Percentiles rank a stretch among this genome's conserved stretches.
phyloP scores from a whole-genome alignment of 1,140 invertebrate species.

The Archegozetes longisetosus region DNA sequence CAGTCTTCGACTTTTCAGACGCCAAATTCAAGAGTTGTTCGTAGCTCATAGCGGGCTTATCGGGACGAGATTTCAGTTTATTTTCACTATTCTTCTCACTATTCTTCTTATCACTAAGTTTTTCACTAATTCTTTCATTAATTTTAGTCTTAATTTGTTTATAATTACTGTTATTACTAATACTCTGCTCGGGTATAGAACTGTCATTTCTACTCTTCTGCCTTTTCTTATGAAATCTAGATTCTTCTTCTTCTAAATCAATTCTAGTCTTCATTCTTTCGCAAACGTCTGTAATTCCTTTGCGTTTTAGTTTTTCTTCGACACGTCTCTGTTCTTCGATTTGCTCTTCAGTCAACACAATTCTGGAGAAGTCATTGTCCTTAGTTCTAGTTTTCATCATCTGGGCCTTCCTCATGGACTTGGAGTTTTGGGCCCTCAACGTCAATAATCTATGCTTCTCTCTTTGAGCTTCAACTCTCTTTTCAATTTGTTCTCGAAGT shows the following conservation, averaged over 20 bases:
- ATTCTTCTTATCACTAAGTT: neutral
- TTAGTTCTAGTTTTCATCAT: slow-evolving; percentile 60
- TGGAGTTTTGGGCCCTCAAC: slow-evolving; percentile 47
- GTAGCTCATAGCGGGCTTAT: slow-evolving; percentile 22
- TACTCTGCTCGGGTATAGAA: neutral
- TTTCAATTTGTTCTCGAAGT: neutral
- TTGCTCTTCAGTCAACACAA: slow-evolving; percentile 47
- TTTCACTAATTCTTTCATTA: neutral
- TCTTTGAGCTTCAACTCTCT: slow-evolving; percentile 25
- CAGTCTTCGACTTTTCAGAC: slow-evolving; percentile 48
- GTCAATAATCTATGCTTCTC: slow-evolving; percentile 40
- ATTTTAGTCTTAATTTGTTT: neutral
- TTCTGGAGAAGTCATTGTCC: slow-evolving; percentile 55
- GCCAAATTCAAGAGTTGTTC: slow-evolving; percentile 37
- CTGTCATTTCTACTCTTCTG: neutral
- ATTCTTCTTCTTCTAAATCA: slow-evolving; percentile 41
- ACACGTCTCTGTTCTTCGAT: slow-evolving; percentile 23
- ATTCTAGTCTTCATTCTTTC: slow-evolving; percentile 37
- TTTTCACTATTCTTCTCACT: neutral
- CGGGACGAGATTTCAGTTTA: neutral
- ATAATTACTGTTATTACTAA: neutral
- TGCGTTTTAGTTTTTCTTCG: slow-evolving; percentile 18
- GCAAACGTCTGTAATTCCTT: slow-evolving; percentile 26
- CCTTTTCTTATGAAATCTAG: neutral
- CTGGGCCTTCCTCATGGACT: slow-evolving; percentile 38